Evolutionary conservation across 2,888 invertebrate species (phyloP), one percentile per base, ranked within the genome.

Genomic region (Lasioglossum vierecki): DNA sequence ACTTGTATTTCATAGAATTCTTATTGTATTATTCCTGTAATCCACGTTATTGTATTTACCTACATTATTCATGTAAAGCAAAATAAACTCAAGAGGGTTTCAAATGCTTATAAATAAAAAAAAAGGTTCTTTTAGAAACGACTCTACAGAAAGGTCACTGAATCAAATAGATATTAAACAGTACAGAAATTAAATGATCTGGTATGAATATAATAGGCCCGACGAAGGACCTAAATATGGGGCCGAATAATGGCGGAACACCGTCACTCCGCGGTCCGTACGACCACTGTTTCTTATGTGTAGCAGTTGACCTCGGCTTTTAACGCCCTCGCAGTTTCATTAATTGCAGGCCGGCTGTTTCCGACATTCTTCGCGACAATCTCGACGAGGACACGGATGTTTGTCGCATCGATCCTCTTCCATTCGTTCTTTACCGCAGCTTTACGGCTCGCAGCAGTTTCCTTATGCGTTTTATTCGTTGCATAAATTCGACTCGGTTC

Each of bases 281-380:
- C 75, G 73, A 26, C 66, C 44, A 66, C 35, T 63, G 8, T 71
- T 84, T 86, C 80, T 79, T 80, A 76, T 57, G 76, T 26, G 46
- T 79, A 80, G 84, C 79, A 81, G 85, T 76, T 77, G 82, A 71
- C 87, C 85, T 89, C 85, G 85, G 82, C 81, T 88, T 85, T 88
- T 88, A 83, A 89, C 84, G 87, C 87, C 85, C 83, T 85, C 87
- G 78, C 83, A 82, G 75, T 60, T 85, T 87, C 83, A 88, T 88
- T 85, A 89, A 89, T 88, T 90, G 82, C 86, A 73, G 82, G 76
- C 57, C 57, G 77, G 46, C 77, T 83, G 81, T 86, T 89, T 84
- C 88, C 79, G 82, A 89, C 82, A 84, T 89, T 87, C 83, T 41
- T 80, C 81, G 70, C 60, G 87, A 80, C 71, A 60, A 79, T 35